These are phyloP conservation scores for Myiotriccus ornatus DNA, from an alignment of 2,797 vertebrate genomes.

Conservation along the genomic window DNA sequence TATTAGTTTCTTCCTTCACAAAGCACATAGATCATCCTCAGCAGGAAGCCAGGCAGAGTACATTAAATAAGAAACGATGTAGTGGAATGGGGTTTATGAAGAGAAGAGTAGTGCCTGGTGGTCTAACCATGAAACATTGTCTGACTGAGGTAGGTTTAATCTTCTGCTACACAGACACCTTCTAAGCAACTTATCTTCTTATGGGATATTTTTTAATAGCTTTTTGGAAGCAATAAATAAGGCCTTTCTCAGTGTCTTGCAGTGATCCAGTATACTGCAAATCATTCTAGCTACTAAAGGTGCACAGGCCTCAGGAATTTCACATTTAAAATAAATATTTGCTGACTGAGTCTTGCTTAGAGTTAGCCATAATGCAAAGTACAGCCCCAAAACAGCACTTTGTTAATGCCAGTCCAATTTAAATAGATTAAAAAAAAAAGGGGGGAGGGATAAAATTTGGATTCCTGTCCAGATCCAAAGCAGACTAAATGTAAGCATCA, in stretches of 20 bases:
- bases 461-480: not conserved
- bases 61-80: slow-evolving; percentile 53
- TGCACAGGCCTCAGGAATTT: not conserved
- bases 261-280: not conserved
- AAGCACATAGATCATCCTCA: slow-evolving; percentile 18
- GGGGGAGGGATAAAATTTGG: not conserved
- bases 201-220: slow-evolving; percentile 52
- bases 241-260: not conserved
- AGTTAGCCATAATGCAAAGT: not conserved
- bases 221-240: slow-evolving; percentile 56
- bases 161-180: slow-evolving; percentile 40
- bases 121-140: slow-evolving; percentile 35
- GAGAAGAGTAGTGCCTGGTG: slow-evolving; percentile 6
- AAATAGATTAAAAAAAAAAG: not conserved
- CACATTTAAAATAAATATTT: slow-evolving; percentile 1
- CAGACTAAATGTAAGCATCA: not conserved
- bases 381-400: not conserved
- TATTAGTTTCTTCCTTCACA: slow-evolving; percentile 45
- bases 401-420: not conserved
- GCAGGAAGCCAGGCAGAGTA: slow-evolving; percentile 38
- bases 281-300: not conserved
- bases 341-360: not conserved
- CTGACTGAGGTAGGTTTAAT: slow-evolving; percentile 34
- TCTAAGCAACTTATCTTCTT: slow-evolving; percentile 55
- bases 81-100: slow-evolving; percentile 40